A percentile compares a stretch with the other conserved stretches of the same genome.
phyloP scores from a whole-genome alignment of 2,888 invertebrate species.

The Drosophila pullipes region DNA sequence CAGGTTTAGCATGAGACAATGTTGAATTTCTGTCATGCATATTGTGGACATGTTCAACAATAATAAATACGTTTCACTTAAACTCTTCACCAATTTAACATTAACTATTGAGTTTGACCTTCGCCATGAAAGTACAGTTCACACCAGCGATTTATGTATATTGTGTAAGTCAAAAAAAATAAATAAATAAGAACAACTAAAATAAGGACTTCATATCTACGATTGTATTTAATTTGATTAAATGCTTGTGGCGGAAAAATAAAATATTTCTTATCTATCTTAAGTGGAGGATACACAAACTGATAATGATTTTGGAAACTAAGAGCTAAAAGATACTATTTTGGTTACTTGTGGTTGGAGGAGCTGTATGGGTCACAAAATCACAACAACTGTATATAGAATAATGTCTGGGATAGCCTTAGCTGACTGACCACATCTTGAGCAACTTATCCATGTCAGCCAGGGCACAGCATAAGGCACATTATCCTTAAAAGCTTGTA shows the following conservation, averaged over 20 bases:
- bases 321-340: background rate
- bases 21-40: background rate
- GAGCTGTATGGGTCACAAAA: conserved; percentile 17
- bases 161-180: too few species aligned
- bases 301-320: background rate
- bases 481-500: conserved; percentile 72
- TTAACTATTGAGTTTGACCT: background rate
- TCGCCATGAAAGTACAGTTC: background rate
- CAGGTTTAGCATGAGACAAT: background rate
- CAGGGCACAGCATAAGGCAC: conserved; percentile 24
- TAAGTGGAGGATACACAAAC: background rate
- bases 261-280: background rate
- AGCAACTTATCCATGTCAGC: conserved; percentile 15
- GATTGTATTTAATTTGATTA: too few species aligned
- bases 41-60: background rate
- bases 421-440: conserved; percentile 28
- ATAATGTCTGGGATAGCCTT: background rate
- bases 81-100: background rate
- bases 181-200: background rate
- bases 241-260: background rate
- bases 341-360: background rate
- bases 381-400: conserved; percentile 19
- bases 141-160: background rate
- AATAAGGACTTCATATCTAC: background rate
- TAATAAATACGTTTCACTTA: background rate